Conservation (phyloP, 2,113 vertebrate species). For the Cryptomyrus ogoouensis region DNA sequence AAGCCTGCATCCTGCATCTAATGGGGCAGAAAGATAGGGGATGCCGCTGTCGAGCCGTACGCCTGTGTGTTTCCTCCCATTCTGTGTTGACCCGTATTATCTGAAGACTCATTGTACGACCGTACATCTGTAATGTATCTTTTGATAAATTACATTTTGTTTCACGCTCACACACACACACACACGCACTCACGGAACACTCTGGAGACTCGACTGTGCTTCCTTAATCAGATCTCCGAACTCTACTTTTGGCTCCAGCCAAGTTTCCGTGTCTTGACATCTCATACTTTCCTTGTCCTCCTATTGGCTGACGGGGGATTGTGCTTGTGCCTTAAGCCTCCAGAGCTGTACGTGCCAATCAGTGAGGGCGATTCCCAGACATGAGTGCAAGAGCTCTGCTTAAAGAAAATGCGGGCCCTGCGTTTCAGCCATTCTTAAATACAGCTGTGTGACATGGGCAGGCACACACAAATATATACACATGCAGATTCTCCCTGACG, state of each 20-base stretch:
- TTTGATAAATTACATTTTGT: conserved; percentile 5
- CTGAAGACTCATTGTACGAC: background rate
- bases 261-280: conserved; percentile 31
- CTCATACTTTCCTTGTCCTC: conserved; percentile 14
- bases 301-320: conserved; percentile 48
- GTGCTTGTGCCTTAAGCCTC: conserved; percentile 46
- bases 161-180: background rate
- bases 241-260: conserved; percentile 22
- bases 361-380: conserved; percentile 36
- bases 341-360: conserved; percentile 48
- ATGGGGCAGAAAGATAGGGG: background rate
- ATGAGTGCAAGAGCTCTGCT: conserved; percentile 45
- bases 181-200: background rate
- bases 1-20: background rate
- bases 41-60: background rate
- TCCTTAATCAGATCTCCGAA: conserved; percentile 37
- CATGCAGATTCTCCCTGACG: conserved; percentile 15
- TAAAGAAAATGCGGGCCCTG: conserved; percentile 38
- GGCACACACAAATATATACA: conserved; percentile 21
- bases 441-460: conserved; percentile 34
- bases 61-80: background rate
- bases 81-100: background rate
- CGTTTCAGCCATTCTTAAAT: conserved; percentile 26
- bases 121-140: background rate
- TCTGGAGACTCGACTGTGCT: background rate